Conservation (phyloP, 92 coral and sea anemone species). For the Paragorgia papillata region DNA sequence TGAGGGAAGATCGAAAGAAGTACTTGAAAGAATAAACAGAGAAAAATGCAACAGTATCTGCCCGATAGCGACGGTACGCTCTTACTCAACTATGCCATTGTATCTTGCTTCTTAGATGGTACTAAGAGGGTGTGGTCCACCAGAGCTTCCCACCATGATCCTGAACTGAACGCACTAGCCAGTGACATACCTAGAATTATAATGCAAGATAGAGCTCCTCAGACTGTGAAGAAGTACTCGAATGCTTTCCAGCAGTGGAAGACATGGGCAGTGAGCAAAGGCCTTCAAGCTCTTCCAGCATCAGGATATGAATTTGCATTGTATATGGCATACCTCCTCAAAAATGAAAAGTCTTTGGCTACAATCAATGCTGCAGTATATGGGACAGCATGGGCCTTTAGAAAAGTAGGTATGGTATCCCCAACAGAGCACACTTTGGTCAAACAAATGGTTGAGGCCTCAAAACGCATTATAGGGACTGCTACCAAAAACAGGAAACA, state of each 20-base stretch:
- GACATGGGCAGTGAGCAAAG: constrained; percentile 28
- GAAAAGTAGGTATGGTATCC: constrained; percentile 13
- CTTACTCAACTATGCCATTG: too few species aligned
- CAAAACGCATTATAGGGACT: constrained; percentile 23
- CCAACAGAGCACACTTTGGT: constrained; percentile 34
- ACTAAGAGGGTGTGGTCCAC: too few species aligned
- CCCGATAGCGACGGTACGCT: too few species aligned
- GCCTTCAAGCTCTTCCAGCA: constrained; percentile 28
- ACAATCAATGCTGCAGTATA: constrained; percentile 35
- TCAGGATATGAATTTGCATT: constrained; percentile 12
- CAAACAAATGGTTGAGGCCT: constrained; percentile 37
- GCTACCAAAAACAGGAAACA: constrained; percentile 29
- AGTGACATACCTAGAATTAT: constrained; percentile 22
- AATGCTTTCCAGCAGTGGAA: constrained; percentile 22
- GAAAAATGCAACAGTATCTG: too few species aligned
- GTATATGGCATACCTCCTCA: constrained; percentile 22
- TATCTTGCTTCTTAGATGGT: too few species aligned
- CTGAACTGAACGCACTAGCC: too few species aligned
- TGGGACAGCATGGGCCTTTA: constrained; percentile 43
- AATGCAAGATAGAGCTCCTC: constrained; percentile 32
- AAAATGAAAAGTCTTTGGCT: constrained; percentile 9
- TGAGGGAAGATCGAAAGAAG: too few species aligned
- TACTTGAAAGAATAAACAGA: too few species aligned
- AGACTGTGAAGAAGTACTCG: too few species aligned
- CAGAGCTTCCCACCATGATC: too few species aligned